phyloP scores from a whole-genome alignment of 53 echinoderm and acorn worm genomes.

The Arbacia lixula region DNA sequence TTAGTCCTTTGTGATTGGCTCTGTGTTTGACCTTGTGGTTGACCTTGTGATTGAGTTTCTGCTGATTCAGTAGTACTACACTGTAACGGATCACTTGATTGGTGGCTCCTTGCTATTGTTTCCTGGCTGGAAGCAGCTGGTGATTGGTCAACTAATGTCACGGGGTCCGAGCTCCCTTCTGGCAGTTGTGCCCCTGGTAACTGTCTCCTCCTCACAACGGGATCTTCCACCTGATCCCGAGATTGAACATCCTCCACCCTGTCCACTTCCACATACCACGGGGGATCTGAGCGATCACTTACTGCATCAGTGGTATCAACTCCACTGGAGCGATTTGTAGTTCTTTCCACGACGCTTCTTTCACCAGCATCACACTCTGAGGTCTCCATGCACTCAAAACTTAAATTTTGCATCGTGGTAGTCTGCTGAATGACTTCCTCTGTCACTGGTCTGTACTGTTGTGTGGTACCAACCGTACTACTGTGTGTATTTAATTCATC shows the following conservation, averaged over 20 bases:
- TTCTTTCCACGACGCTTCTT: conserved; percentile 15
- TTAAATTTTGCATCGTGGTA: conserved; percentile 21
- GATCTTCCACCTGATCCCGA: conserved; percentile 5
- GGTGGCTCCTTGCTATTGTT: too few species aligned
- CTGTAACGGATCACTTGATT: too few species aligned
- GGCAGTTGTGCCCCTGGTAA: background rate
- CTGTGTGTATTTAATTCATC: too few species aligned
- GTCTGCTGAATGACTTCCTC: conserved; percentile 5
- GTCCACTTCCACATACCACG: conserved; percentile 12
- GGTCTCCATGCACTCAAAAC: conserved; percentile 39
- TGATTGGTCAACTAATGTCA: too few species aligned
- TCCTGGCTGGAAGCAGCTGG: background rate
- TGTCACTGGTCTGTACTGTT: too few species aligned
- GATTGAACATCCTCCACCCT: conserved; percentile 31
- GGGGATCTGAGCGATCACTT: background rate
- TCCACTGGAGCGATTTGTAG: background rate
- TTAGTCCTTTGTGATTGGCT: background rate
- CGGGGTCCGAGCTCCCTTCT: background rate
- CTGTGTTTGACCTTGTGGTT: too few species aligned
- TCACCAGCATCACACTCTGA: background rate
- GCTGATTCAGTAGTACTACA: too few species aligned
- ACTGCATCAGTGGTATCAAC: conserved; percentile 29
- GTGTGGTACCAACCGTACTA: too few species aligned
- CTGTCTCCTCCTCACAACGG: conserved; percentile 31
- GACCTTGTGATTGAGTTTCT: too few species aligned